Evolutionary conservation across 2,888 invertebrate genomes (phyloP).

Genomic region (Timandra comae): DNA sequence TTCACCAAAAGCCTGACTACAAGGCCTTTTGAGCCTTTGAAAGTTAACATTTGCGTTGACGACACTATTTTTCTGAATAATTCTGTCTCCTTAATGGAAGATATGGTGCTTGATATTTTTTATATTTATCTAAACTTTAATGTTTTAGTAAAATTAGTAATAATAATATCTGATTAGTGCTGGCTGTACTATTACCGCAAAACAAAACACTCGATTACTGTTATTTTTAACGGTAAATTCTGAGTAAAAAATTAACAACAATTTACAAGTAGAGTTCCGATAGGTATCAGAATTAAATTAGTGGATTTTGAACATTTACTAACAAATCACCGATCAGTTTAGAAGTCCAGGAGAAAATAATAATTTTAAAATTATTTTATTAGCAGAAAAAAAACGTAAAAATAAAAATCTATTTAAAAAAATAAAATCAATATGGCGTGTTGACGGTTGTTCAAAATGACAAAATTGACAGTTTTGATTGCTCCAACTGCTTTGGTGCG

Average conservation of each 20-base stretch:
- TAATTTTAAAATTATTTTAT: no score
- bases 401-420: neutral
- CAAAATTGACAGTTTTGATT: conserved; percentile 75
- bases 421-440: conserved; percentile 64
- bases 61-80: no score
- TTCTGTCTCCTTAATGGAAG: no score
- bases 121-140: no score
- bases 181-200: neutral
- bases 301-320: neutral
- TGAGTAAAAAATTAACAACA: neutral
- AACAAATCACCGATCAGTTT: no score
- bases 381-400: no score
- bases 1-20: neutral
- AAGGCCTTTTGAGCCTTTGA: neutral
- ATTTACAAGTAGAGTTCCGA: neutral
- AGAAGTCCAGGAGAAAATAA: no score
- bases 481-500: no score
- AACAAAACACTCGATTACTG: neutral
- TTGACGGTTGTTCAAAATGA: no score
- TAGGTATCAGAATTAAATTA: neutral
- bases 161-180: neutral
- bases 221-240: neutral
- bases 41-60: no score
- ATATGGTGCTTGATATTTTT: no score
- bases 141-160: no score